Evolutionary conservation across 2,113 vertebrate species (phyloP), one percentile per base, ranked within the genome.

Genomic region (Vanacampus margaritifer): DNA sequence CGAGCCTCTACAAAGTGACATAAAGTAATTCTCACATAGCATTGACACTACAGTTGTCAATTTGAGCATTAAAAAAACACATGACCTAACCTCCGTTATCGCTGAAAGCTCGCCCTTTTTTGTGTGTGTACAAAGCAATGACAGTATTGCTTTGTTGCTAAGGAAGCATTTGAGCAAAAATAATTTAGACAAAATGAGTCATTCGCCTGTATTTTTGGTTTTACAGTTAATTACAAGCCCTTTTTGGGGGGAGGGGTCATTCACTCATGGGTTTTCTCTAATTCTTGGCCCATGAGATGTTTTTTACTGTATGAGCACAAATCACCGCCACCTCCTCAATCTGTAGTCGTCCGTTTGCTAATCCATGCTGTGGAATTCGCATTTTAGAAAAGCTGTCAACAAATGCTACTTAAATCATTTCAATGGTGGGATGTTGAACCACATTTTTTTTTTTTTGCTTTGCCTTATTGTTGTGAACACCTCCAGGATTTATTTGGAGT

Each of bases 401-500:
- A 32, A 32, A 59, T 60, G 19, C 46, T 48, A 65, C 72, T 71
- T 32, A 35, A 57, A 69, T 53, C 78, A 80, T 83, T 84, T 82
- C 89, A 84, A 76, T 81, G 79, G 73, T 70, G 51, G 72, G 76
- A 72, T 9, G 73, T 67, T 26, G 87, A 45, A 21, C 48, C 11
- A 16, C 21, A 76, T 87, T 90, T 84, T 36, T 70, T 71, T 17
- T 4, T 19, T 46, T 54, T 76, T 76, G n/a, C n/a, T 78, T 83
- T 79, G 75, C 72, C 57, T 57, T 35, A 80, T 71, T 68, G 59
- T 32, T 69, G 73, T 78, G 76, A 72, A 80, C 69, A 75, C 67
- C 79, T 81, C 72, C 53, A 41, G 73, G 79, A 58, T 71, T 43
- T 32, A 63, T 76, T 84, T 80, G 79, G 85, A 78, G 63, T 75